phyloP scores from a whole-genome alignment of 30 jellyfish, hydroid and myxozoan species.

The Pelagia noctiluca region DNA sequence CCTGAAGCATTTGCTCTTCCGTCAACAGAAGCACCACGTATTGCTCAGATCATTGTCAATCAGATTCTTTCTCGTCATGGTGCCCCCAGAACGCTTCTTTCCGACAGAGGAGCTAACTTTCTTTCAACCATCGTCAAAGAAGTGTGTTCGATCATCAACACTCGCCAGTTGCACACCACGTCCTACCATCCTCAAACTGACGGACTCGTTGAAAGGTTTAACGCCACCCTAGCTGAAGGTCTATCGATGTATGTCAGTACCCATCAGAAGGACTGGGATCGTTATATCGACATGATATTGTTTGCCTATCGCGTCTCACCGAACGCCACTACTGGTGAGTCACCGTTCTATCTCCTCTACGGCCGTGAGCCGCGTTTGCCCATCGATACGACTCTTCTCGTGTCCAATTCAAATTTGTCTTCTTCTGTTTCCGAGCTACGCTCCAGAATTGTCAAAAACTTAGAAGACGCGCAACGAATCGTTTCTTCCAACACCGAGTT shows the following conservation, averaged over 20 bases:
- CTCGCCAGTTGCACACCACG: constrained; percentile 27
- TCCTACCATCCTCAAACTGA: constrained; percentile 55
- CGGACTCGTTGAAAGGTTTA: constrained; percentile 54
- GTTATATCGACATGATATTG: constrained; percentile 1
- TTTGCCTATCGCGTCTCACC: constrained; percentile 60
- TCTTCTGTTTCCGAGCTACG: constrained; percentile 39
- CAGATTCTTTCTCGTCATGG: constrained; percentile 34
- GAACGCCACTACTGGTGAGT: constrained; percentile 40
- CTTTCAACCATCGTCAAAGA: constrained; percentile 18
- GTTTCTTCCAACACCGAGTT: constrained; percentile 46
- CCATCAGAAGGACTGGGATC: constrained; percentile 48
- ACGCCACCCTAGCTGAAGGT: constrained; percentile 34
- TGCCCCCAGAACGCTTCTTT: constrained; percentile 46
- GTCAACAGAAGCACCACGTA: too few species aligned
- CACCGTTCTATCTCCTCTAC: constrained; percentile 51
- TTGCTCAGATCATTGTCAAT: constrained; percentile 40
- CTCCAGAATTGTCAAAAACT: not conserved
- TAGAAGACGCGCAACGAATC: too few species aligned
- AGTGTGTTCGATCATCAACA: constrained; percentile 11
- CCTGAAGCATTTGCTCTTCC: too few species aligned
- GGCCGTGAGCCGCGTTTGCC: constrained; percentile 61
- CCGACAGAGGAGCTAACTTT: constrained; percentile 33
- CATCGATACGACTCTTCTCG: not conserved
- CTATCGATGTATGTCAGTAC: constrained; percentile 51
- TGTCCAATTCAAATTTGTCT: constrained; percentile 7